Conservation (phyloP, 2,797 vertebrate species). For the Micromesistius poutassou region DNA sequence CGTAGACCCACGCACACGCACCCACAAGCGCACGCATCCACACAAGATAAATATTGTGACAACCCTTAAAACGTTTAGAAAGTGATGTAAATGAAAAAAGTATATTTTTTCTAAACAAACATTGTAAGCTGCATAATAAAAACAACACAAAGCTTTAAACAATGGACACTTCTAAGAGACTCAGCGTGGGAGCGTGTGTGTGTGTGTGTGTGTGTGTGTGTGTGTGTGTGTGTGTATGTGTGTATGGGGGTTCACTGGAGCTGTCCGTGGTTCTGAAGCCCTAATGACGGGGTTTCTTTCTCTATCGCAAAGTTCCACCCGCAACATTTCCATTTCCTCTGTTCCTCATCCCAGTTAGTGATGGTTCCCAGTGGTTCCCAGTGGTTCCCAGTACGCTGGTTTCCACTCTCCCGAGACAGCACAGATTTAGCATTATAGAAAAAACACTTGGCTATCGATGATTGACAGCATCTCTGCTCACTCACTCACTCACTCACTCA, state of each 20-base stretch:
- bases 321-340: constrained; percentile 66
- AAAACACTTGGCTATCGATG: background rate
- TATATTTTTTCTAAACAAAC: too few species aligned
- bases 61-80: too few species aligned
- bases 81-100: too few species aligned
- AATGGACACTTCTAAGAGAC: too few species aligned
- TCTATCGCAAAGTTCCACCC: constrained; percentile 58
- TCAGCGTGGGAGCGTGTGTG: too few species aligned
- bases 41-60: background rate
- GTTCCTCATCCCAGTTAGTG: constrained; percentile 67
- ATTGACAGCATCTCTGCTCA: background rate
- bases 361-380: constrained; percentile 55
- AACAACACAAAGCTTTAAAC: too few species aligned
- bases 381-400: constrained; percentile 48
- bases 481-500: background rate
- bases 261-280: constrained; percentile 78
- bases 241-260: constrained; percentile 52
- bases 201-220: too few species aligned
- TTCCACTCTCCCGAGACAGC: too few species aligned
- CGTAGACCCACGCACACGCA: background rate
- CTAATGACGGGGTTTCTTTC: constrained; percentile 63
- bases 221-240: constrained; percentile 19
- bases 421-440: background rate
- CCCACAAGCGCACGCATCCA: background rate
- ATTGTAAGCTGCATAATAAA: too few species aligned